Evolutionary conservation across 2,888 invertebrate species (phyloP).

Genomic region (Agrochola circellaris): DNA sequence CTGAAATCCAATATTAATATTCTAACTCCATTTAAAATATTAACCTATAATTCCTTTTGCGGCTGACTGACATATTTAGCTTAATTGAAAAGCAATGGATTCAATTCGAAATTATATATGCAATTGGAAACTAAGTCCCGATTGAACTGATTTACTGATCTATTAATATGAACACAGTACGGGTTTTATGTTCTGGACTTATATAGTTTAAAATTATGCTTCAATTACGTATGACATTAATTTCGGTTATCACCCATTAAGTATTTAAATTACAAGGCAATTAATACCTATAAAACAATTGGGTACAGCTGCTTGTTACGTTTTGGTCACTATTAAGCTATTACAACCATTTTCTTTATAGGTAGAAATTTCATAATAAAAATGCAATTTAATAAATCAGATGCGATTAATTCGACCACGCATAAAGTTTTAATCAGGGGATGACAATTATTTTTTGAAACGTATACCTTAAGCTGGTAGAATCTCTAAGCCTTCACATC

Average conservation of each 20-base stretch:
- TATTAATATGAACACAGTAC: conserved; percentile 18
- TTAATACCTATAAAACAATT: conserved; percentile 10
- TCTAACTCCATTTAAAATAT: conserved; percentile 47
- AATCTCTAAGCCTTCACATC: not conserved
- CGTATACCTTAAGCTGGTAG: not conserved
- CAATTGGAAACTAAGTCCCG: conserved; percentile 43
- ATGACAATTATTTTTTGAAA: not conserved
- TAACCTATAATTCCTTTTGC: conserved; percentile 28
- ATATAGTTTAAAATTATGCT: conserved; percentile 20
- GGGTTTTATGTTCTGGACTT: conserved; percentile 8
- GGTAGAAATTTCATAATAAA: not conserved
- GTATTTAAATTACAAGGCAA: conserved; percentile 31
- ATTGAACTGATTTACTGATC: conserved; percentile 50
- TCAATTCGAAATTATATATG: conserved; percentile 37
- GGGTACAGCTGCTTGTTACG: not conserved
- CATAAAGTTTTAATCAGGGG: not conserved
- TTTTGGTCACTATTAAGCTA: not conserved
- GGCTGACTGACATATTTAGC: conserved; percentile 49
- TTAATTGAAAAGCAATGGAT: conserved; percentile 60
- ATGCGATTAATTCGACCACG: not conserved
- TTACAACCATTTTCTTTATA: conserved; percentile 19
- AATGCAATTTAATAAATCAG: not conserved
- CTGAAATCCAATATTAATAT: conserved; percentile 38
- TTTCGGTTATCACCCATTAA: conserved; percentile 24
- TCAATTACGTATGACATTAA: conserved; percentile 28